These are phyloP conservation scores for Idaea straminata DNA, from an alignment of 2,888 invertebrate genomes.

Conservation along the genomic window DNA sequence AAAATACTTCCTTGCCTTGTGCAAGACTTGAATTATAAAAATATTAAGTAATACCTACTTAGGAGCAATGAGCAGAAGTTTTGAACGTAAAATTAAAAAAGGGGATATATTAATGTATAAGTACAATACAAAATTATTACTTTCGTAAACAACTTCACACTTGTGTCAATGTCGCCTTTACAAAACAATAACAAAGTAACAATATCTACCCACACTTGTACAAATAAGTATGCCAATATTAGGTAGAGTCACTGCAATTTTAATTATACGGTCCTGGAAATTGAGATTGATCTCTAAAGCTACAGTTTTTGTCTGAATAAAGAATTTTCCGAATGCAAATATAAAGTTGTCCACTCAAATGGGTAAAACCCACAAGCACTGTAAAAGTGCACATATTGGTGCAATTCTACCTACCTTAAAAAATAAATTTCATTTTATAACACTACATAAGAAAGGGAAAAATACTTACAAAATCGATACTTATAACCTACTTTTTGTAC, in stretches of 20 bases:
- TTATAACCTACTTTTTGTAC: too few relatives aligned
- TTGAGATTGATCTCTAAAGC: neutral
- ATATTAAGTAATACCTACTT: too few relatives aligned
- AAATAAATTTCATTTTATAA: too few relatives aligned
- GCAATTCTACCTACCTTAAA: too few relatives aligned
- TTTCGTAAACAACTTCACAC: conserved; percentile 19
- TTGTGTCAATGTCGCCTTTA: conserved; percentile 14
- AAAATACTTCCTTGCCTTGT: too few relatives aligned
- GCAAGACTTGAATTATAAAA: too few relatives aligned
- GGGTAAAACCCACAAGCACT: conserved; percentile 48
- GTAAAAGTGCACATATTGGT: conserved; percentile 31
- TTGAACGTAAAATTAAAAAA: conserved; percentile 8
- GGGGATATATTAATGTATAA: conserved; percentile 8
- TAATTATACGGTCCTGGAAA: neutral
- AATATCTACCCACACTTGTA: conserved; percentile 41
- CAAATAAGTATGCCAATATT: conserved; percentile 30
- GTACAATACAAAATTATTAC: conserved; percentile 7
- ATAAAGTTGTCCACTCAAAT: conserved; percentile 14
- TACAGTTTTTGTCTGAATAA: neutral
- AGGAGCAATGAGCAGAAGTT: neutral
- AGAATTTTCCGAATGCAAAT: neutral
- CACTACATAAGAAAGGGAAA: too few relatives aligned
- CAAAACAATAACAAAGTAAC: conserved; percentile 10
- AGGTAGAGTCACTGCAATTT: neutral
- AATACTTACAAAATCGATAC: too few relatives aligned